Conservation (phyloP, 2,888 invertebrate species). For the Aromia moschata region DNA sequence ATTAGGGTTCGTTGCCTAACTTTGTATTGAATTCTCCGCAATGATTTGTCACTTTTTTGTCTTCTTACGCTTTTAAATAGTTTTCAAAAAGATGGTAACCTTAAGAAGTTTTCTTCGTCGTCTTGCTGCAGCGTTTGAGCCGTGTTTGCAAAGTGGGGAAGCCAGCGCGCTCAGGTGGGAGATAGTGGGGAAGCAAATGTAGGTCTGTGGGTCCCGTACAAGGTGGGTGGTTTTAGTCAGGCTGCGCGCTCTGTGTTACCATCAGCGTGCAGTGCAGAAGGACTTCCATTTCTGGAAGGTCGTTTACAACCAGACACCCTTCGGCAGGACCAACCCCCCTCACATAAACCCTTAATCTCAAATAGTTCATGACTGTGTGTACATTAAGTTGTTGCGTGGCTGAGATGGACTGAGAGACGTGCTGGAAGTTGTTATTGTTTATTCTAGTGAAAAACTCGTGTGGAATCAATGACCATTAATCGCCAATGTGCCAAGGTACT, state of each 20-base stretch:
- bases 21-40: conserved; percentile 10
- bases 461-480: conserved; percentile 28
- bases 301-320: conserved; percentile 41
- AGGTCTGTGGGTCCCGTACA: conserved; percentile 60
- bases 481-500: conserved; percentile 31
- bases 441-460: conserved; percentile 32
- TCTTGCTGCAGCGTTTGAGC: conserved; percentile 39
- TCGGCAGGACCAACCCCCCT: conserved; percentile 28
- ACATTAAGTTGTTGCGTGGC: conserved; percentile 26
- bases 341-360: conserved; percentile 18
- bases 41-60: no score
- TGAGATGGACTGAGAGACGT: conserved; percentile 27
- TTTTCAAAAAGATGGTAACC: conserved; percentile 32
- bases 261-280: conserved; percentile 54
- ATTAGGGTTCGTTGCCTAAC: conserved; percentile 13
- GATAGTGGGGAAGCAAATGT: conserved; percentile 56
- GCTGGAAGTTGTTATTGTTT: conserved; percentile 23
- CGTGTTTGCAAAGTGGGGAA: conserved; percentile 36
- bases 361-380: conserved; percentile 16
- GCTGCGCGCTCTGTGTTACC: conserved; percentile 56
- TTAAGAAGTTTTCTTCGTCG: conserved; percentile 41
- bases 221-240: conserved; percentile 61
- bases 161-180: conserved; percentile 34
- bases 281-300: conserved; percentile 56
- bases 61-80: not conserved